A percentile compares a stretch with the other conserved stretches of the same genome.
Conservation (phyloP, 1,140 invertebrate genomes). For the Nymphalis io region DNA sequence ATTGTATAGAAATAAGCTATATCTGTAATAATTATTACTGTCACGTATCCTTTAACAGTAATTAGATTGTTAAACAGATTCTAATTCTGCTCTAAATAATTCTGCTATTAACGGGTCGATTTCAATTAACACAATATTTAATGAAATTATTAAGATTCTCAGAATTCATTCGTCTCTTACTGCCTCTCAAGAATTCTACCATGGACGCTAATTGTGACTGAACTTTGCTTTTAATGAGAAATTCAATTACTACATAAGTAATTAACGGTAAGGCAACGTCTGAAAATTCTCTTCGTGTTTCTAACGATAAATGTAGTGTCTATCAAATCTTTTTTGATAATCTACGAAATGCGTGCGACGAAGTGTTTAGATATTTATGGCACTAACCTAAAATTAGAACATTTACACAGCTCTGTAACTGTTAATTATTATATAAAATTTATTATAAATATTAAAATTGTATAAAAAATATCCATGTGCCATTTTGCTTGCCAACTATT, state of each 20-base stretch:
- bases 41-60: no score
- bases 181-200: neutral
- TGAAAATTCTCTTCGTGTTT: slow-evolving; percentile 1
- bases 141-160: neutral
- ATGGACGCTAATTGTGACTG: neutral
- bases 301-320: neutral
- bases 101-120: no score
- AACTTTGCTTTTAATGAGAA: neutral
- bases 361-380: neutral
- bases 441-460: no score
- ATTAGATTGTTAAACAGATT: no score
- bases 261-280: neutral
- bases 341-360: neutral
- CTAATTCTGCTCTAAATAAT: no score
- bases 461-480: no score
- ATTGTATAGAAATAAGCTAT: no score
- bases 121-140: neutral
- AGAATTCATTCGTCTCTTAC: slow-evolving; percentile 1
- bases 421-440: no score
- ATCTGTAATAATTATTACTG: no score
- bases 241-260: slow-evolving; percentile 1
- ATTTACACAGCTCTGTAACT: neutral
- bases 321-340: neutral
- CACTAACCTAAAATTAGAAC: neutral
- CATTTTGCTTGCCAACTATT: no score